Conservation (phyloP, 2,888 invertebrate species). For the Tethea ocularis region DNA sequence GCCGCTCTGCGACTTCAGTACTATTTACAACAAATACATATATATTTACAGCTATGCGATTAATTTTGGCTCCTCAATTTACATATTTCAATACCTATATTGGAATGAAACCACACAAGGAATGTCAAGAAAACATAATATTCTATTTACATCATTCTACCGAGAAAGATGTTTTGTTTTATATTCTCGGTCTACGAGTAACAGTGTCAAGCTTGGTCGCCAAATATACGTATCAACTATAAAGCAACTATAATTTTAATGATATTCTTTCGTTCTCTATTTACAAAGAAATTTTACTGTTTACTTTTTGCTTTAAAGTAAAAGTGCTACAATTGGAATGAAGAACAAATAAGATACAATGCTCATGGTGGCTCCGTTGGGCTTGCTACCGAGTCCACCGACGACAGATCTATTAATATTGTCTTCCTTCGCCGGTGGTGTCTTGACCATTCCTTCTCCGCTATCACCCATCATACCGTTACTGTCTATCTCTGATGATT, state of each 20-base stretch:
- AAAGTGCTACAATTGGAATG: conserved; percentile 60
- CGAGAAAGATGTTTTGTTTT: conserved; percentile 39
- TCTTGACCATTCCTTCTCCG: conserved; percentile 56
- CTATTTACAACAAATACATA: conserved; percentile 80
- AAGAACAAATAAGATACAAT: conserved; percentile 52
- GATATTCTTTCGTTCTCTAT: conserved; percentile 62
- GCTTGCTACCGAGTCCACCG: conserved; percentile 68
- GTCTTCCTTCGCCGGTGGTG: conserved; percentile 60
- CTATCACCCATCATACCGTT: conserved; percentile 63
- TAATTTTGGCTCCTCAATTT: conserved; percentile 69
- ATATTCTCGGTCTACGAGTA: conserved; percentile 51
- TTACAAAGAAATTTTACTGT: conserved; percentile 56
- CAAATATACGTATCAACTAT: conserved; percentile 58
- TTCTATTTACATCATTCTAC: conserved; percentile 65
- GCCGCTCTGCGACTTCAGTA: conserved; percentile 77
- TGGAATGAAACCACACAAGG: conserved; percentile 78
- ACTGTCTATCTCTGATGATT: conserved; percentile 54
- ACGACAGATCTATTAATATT: conserved; percentile 64
- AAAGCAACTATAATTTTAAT: conserved; percentile 64
- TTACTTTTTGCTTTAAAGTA: conserved; percentile 53
- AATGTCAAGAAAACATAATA: conserved; percentile 70
- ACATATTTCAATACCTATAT: conserved; percentile 66
- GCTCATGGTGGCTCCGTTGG: conserved; percentile 48
- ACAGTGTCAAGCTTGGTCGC: conserved; percentile 71
- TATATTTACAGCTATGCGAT: conserved; percentile 77